Conservation (phyloP, 2,113 vertebrate species). For the Macrotus californicus region DNA sequence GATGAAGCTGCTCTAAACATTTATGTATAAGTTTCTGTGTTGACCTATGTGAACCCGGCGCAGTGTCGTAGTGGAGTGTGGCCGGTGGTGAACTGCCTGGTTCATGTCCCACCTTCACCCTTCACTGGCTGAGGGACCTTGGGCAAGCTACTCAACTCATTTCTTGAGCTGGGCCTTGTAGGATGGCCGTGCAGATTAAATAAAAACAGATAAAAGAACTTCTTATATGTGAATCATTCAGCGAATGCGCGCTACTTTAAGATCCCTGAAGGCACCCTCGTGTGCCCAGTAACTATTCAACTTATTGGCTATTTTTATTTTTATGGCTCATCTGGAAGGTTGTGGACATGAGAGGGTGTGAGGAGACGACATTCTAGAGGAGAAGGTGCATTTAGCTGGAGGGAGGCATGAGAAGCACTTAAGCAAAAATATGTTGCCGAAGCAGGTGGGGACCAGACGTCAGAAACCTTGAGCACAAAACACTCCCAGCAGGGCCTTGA, state of each 20-base stretch:
- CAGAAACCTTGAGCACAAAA: neutral
- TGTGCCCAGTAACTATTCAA: accelerated
- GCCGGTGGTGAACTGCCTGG: neutral
- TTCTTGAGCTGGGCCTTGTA: neutral
- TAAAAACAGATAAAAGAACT: neutral
- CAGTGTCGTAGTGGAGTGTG: accelerated
- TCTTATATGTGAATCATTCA: accelerated
- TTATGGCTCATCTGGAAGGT: neutral
- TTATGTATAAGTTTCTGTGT: neutral
- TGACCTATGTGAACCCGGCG: neutral
- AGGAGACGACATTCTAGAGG: neutral
- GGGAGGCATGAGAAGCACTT: neutral
- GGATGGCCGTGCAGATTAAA: neutral
- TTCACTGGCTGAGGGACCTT: accelerated
- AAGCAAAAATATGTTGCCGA: neutral
- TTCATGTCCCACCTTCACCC: neutral
- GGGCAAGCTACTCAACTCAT: neutral
- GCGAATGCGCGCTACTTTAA: neutral
- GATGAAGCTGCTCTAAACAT: neutral
- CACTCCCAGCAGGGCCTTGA: neutral
- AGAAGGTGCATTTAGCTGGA: neutral
- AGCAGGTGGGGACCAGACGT: neutral
- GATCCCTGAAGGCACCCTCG: neutral
- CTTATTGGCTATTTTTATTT: neutral
- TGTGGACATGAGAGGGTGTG: neutral